Base-by-base conservation (phyloP, 1,140 invertebrate genomes). In the Calliopsis andreniformis region DNA sequence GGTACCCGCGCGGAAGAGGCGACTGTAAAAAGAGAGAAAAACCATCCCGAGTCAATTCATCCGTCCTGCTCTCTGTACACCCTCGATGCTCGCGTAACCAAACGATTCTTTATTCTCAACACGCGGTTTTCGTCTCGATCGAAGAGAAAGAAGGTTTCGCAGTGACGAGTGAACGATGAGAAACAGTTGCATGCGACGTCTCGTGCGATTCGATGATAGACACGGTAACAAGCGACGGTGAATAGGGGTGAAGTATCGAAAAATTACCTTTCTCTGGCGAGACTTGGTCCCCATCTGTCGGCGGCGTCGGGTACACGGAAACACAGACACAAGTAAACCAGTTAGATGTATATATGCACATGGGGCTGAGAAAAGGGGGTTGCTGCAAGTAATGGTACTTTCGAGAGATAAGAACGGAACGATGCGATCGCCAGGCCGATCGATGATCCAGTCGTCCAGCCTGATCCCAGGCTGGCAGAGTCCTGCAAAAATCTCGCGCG, bases 1-100 rank as follows among this genome's bases (percentile, higher is more conserved):
- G 94, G 89, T 96, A 97, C 2, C 95, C 95, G 43, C 96, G 93
- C 20, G 95, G 94, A 43, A 96, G 93, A 42, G 95, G 93, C 56
- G 95, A 95, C 94, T 96, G 89, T 12, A 92, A 93, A 78, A 66
- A 49, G 14, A 14, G 0, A 20, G 2, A 14, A 55, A 0, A 55
- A 10, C 18, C 1, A 14, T 1, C 7, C 18, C 2, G 7, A 3
- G 16, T 59, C 14, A 35, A 4, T 2, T n/a, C n/a, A n/a, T n/a
- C n/a, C n/a, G n/a, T n/a, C n/a, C n/a, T n/a, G n/a, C n/a, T n/a
- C n/a, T n/a, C n/a, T n/a, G n/a, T n/a, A n/a, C n/a, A n/a, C n/a
- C n/a, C n/a, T n/a, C n/a, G n/a, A n/a, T n/a, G n/a, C n/a, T n/a
- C n/a, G n/a, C n/a, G n/a, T n/a, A n/a, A n/a, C n/a, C n/a, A 18